Evolutionary conservation across 1,140 invertebrate genomes (phyloP), one percentile per base, ranked within the genome.

Genomic region (Rhagoletis pomonella): DNA sequence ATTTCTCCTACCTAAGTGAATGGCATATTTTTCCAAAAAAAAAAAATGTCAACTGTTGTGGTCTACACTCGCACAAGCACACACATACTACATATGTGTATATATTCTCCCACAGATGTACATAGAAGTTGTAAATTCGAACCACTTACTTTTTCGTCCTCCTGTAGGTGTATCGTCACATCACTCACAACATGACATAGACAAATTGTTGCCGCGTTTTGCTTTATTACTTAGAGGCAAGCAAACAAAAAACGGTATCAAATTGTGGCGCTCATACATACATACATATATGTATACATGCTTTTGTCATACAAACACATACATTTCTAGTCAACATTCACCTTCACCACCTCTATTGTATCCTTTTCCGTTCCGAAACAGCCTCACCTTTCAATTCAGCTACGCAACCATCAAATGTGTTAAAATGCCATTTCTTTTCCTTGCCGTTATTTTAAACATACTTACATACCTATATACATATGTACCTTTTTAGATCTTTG

Each of bases 111-210:
- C 29, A 29, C 29, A 29, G 0, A 29, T 29, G 17, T n/a, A 19
- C 6, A 42, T 3, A 29, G 29, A 29, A 29, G 50, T 55, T 81
- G 67, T 55, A 81, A 19, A 29, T 81, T n/a, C 47, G 50, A 55
- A 81, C 73, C 73, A 81, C 47, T 81, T 81, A 55, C 47, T 81
- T 81, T 14, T 81, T 44, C 47, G 44, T 81, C 73, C 47, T 81
- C 47, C 19, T 81, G 6, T 55, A 55, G 73, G 47, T 81, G 73
- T 81, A 47, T 55, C 73, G 44, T 81, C 73, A 81, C 73, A 81
- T 81, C 73, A 55, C 73, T 81, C 73, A 55, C 73, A 55, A 81
- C 73, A 81, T 81, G 73, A 81, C 73, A 81, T n/a, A 81, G 73
- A 81, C 73, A 81, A 81, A 81, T 81, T 50, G 47, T 55, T 55